These are phyloP conservation scores for Xenopus laevis DNA, from an alignment of 2,113 vertebrate species.

Conservation along the genomic window DNA sequence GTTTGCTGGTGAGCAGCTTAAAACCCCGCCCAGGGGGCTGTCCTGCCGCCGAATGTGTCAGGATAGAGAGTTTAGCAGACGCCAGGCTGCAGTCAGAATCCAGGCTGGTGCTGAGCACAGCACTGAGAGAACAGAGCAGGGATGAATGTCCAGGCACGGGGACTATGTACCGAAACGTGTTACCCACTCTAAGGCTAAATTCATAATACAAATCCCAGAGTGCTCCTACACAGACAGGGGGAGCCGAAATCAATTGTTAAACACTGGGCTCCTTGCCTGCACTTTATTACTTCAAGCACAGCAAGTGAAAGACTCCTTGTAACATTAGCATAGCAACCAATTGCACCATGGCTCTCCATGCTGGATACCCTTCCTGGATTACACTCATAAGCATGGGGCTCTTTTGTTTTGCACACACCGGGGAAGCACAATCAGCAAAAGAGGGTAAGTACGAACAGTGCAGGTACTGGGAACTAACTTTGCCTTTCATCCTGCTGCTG, in stretches of 20 bases:
- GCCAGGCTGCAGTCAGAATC: constrained; percentile 71
- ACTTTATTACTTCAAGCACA: constrained; percentile 22
- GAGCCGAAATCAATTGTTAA: not conserved
- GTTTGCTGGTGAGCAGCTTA: not conserved
- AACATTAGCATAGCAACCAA: constrained; percentile 40
- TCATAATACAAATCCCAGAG: not conserved
- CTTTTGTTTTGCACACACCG: constrained; percentile 72
- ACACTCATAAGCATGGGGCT: constrained; percentile 77
- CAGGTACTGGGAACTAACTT: no score
- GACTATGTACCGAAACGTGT: not conserved
- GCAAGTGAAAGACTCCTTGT: not conserved
- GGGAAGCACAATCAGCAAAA: constrained; percentile 87
- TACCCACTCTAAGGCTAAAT: not conserved
- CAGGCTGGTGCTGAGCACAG: constrained; percentile 48
- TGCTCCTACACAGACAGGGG: not conserved
- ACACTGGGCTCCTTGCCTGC: not conserved
- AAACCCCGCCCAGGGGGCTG: not conserved
- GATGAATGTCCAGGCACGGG: constrained; percentile 30
- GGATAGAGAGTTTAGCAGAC: not conserved
- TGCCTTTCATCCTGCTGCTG: no score
- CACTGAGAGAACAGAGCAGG: not conserved
- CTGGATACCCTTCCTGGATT: constrained; percentile 80
- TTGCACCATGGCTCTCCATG: constrained; percentile 81
- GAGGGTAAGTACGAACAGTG: constrained; percentile 79
- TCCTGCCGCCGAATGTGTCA: not conserved